Evolutionary conservation across 2,113 vertebrate genomes (phyloP).

Genomic region (Lonchura striata): DNA sequence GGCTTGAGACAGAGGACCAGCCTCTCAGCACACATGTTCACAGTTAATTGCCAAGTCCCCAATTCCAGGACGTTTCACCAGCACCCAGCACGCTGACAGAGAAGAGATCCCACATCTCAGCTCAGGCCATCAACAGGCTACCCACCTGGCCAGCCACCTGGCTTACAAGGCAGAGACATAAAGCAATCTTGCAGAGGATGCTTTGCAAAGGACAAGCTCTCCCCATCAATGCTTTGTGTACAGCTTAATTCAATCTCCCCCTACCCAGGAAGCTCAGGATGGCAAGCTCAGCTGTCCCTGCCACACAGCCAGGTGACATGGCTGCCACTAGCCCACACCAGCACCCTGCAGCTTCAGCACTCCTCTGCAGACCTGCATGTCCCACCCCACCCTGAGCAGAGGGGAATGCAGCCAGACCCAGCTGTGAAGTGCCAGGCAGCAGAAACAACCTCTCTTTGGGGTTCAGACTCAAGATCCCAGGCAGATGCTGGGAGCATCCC

Average conservation of each 20-base stretch:
- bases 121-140: not conserved
- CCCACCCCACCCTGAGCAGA: not conserved
- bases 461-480: not conserved
- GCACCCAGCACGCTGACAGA: fast-evolving
- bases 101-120: not conserved
- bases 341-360: not conserved
- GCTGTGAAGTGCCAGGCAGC: not conserved
- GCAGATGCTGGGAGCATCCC: not conserved
- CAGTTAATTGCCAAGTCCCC: not conserved
- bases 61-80: not conserved
- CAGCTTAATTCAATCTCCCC: not conserved
- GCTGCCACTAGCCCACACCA: not conserved
- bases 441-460: not conserved
- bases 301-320: not conserved
- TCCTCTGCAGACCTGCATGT: not conserved
- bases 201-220: not conserved
- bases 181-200: not conserved
- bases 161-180: not conserved
- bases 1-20: not conserved
- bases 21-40: fast-evolving
- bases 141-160: not conserved
- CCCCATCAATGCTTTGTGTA: not conserved
- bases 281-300: not conserved
- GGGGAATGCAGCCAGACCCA: not conserved
- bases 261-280: not conserved